These are phyloP conservation scores for Papilio dardanus DNA, from an alignment of 1,140 invertebrate genomes.

Conservation along the genomic window DNA sequence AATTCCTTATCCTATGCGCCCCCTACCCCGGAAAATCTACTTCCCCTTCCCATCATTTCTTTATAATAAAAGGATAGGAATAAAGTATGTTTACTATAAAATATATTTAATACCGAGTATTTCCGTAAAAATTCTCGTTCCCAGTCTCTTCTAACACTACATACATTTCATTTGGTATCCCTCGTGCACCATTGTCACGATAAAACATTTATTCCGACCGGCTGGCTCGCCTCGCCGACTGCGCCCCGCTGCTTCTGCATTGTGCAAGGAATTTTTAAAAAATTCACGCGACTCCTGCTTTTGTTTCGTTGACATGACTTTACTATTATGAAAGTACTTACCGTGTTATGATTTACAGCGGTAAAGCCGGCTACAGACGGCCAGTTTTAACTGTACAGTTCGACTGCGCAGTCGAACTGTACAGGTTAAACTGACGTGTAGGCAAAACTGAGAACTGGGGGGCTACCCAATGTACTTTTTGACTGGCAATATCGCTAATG, in stretches of 20 bases:
- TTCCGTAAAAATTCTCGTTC: background rate
- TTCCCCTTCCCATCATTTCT: too few species aligned
- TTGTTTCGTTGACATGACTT: slow-evolving; percentile 3
- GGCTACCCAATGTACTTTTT: too few species aligned
- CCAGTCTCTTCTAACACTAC: slow-evolving; percentile 1
- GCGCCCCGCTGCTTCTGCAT: background rate
- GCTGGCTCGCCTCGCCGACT: background rate
- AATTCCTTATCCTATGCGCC: too few species aligned
- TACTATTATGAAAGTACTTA: slow-evolving; percentile 9
- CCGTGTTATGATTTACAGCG: background rate
- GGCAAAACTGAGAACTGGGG: too few species aligned
- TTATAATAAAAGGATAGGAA: too few species aligned
- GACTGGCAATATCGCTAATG: too few species aligned
- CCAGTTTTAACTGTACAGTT: too few species aligned
- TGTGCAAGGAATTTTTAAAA: slow-evolving; percentile 8
- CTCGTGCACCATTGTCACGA: slow-evolving; percentile 10
- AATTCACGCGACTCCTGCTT: slow-evolving; percentile 6
- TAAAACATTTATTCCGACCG: slow-evolving; percentile 33
- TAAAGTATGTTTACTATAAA: background rate
- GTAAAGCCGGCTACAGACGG: too few species aligned
- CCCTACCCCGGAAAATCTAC: too few species aligned
- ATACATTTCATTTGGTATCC: slow-evolving; percentile 10
- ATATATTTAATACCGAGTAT: slow-evolving; percentile 5
- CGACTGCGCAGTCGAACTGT: too few species aligned
- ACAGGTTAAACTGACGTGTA: too few species aligned